phyloP scores from a whole-genome alignment of 2,797 vertebrate species.

The Lacerta bilineata region DNA sequence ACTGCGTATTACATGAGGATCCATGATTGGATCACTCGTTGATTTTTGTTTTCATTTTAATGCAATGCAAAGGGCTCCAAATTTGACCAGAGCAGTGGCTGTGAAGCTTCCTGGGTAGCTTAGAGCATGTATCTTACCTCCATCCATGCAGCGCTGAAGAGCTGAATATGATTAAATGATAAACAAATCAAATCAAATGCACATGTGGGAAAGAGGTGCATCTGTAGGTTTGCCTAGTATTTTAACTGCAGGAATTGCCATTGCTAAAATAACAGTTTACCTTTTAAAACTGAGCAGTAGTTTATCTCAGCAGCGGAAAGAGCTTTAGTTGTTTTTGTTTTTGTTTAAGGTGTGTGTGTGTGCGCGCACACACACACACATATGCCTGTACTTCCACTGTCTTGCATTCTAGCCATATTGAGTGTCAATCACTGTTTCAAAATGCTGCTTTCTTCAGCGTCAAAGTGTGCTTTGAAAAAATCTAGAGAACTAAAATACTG shows the following conservation, averaged over 20 bases:
- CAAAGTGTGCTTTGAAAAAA: not conserved
- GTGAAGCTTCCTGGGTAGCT: not conserved
- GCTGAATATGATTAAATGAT: not conserved
- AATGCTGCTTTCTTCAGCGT: not conserved
- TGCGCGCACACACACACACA: too few species aligned
- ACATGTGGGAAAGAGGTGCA: not conserved
- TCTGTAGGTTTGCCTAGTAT: not conserved
- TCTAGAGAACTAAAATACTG: not conserved
- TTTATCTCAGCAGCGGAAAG: not conserved
- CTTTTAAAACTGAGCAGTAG: conserved; percentile 4
- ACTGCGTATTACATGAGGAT: too few species aligned
- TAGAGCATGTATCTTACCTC: not conserved
- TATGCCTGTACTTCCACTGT: too few species aligned
- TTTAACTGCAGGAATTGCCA: not conserved
- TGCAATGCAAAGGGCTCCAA: too few species aligned
- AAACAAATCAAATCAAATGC: not conserved
- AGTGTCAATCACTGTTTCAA: not conserved
- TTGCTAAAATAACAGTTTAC: not conserved
- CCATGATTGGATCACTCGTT: too few species aligned
- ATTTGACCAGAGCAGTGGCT: not conserved
- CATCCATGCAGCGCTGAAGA: not conserved
- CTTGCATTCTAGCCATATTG: not conserved
- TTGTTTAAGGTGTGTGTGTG: not conserved
- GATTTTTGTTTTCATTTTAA: too few species aligned
- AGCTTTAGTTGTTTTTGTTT: not conserved